Percentiles rank a stretch among this genome's conserved stretches.
Conservation (phyloP, 2,113 vertebrate species). For the Kobus ellipsiprymnus region DNA sequence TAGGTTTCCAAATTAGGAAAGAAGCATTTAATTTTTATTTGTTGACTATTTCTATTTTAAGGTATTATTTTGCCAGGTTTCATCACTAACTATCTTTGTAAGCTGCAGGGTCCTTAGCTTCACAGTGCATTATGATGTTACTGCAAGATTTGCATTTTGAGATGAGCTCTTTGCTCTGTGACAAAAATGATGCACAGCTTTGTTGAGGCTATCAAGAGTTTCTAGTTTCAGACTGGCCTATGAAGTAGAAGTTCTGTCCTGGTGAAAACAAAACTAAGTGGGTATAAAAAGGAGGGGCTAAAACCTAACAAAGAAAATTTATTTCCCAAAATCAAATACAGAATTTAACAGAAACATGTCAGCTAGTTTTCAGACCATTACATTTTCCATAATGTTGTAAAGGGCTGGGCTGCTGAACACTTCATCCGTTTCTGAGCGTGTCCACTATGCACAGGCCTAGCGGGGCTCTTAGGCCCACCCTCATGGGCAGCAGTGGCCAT, state of each 20-base stretch:
- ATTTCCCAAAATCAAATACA: background rate
- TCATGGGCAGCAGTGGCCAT: background rate
- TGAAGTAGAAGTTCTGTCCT: constrained; percentile 3
- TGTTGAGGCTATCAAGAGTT: background rate
- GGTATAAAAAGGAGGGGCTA: background rate
- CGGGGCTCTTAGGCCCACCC: background rate
- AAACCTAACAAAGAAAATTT: background rate
- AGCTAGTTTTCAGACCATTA: background rate
- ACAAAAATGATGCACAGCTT: background rate
- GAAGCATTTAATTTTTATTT: background rate
- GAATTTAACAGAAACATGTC: background rate
- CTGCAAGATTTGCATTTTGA: background rate
- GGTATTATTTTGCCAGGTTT: background rate
- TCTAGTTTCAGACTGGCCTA: background rate
- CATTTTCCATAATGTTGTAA: background rate
- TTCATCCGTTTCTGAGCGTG: background rate
- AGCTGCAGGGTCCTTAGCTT: background rate
- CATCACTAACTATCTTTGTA: background rate
- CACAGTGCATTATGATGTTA: background rate
- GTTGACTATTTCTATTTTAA: background rate
- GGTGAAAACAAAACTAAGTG: background rate
- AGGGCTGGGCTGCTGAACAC: background rate
- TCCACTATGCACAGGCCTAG: background rate
- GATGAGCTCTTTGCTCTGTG: background rate
- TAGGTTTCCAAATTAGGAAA: background rate